Base-by-base conservation (phyloP, 2,888 invertebrate genomes). In the Halictus quadricinctus region DNA sequence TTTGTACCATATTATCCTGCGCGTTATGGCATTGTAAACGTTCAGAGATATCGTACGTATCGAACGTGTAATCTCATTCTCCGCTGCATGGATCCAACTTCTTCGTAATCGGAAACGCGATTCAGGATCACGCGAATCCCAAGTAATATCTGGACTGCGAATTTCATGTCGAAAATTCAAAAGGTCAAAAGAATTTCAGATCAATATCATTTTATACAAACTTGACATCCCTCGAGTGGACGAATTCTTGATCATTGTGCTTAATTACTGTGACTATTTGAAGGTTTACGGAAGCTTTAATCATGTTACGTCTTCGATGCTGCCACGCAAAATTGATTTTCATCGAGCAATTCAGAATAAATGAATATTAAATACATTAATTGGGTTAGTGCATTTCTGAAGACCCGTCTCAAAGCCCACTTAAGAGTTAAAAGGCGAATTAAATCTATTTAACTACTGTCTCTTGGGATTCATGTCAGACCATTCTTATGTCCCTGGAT, bases 21-120 rank as follows among this genome's bases (percentile, higher is more conserved):
- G 64, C 64, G 64, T 64, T 64, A 64, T 29, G 64, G 29, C 7
- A 69, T 69, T 69, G 66, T 69, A 69, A 36, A 69, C 66, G 36
- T 10, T 21, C 4, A 8, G 18, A 10, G 18, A 36, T 41, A 69
- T 13, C 15, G 64, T 29, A 29, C 64, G 29, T 64, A 64, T 64
- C 64, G 64, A 29, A 15, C 64, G 29, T 64, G 25, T 15, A 29
- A 64, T 64, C 64, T 54, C 15, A 15, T 29, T 29, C 64, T 13
- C 29, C 64, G 29, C 15, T 6, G 6, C 29, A 29, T 2, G 15
- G 15, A 6, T 29, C 15, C 7, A 29, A 64, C 29, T 64, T 64
- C 7, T 15, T 29, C 15, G 12, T 29, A 13, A 29, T 29, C 64
- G 15, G n/a, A 29, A 29, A 64, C 29, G 64, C 29, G 64, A 25